Evolutionary conservation across 1,140 invertebrate genomes (phyloP), one percentile per base, ranked within the genome.

Genomic region (Batillaria attramentaria): DNA sequence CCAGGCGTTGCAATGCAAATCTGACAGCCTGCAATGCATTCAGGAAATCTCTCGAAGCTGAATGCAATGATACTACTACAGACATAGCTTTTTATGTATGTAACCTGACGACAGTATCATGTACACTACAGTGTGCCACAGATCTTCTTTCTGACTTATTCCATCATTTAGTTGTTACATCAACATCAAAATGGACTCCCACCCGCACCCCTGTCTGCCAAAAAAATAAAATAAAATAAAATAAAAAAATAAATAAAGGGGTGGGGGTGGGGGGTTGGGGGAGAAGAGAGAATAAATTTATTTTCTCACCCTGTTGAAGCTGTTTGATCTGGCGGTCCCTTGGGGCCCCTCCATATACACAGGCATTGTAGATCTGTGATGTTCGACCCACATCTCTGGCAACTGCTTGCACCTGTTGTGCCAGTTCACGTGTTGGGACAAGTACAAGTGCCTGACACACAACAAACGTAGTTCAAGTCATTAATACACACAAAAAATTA

Each of bases 371-470:
- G 24, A 98, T 95, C 87, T 95, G 94, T 3, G 96, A 95, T 8
- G 94, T 92, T 42, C 94, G 93, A 35, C 97, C 96, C 93, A 98
- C 99, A 78, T 98, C 95, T 65, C 92, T 93, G 16, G 96, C 96
- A 42, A 99, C 97, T 91, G 96, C 94, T 91, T 98, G 95, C 81
- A 99, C 98, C 91, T 99, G 98, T 88, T 98, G 97, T 2, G 98
- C 98, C 75, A 99, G 91, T 91, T 99, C 98, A 87, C 98, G 92
- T 0, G 98, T 99, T 3, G 98, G 98, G 42, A 97, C 97, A 46
- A 99, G 91, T 33, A 99, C 95, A 6, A 99, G 91, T 37, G 89
- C 90, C 85, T 90, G 60, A 86, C 39, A 77, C 54, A 62, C 65
- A 76, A 66, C 31, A 13, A 35, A 33, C 31, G 37, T n/a, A n/a